Base-by-base conservation (phyloP, 2,888 invertebrate genomes). In the Clepsis dumicolana region DNA sequence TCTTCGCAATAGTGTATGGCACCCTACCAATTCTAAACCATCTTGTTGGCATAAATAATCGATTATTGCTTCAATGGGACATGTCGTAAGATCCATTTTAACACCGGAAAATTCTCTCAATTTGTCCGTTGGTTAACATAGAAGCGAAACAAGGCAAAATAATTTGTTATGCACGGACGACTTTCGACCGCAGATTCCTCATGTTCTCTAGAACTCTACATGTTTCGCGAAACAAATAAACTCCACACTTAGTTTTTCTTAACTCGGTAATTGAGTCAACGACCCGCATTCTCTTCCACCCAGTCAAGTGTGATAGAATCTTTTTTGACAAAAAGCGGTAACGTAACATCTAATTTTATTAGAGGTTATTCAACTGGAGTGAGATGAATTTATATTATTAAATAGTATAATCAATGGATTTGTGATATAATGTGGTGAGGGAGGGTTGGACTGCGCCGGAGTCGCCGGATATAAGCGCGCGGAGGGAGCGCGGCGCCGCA, bases 391-490 rank as follows among this genome's bases (percentile, higher is more conserved):
- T 56, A 29, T 57, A 32, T 64, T 59, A 68, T 68, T 64, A 64
- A 68, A 64, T 67, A 50, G 57, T 38, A 57, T 41, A 66, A 29
- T 52, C 35, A 57, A 21, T 56, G 61, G 61, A 50, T 48, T 62
- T 62, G 35, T 67, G 67, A 67, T 67, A 67, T 67, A 67, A 67
- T 56, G 50, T 38, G 44, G 57, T 41, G 57, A 29, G 75, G 75
- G 74, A 73, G 74, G 73, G 67, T 71, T 64, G 70, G 66, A 77
- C n/a, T n/a, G 76, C 77, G 79, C 80, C 76, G 77, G 70, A 78
- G 76, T 73, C 76, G 74, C 75, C 72, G 75, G 79, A 89, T 93
- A 92, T 87, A 93, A 92, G 85, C 75, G 74, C 71, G 75, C 65
- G 80, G 75, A 74, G 76, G 79, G 62, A 62, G 79, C 76, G 81